phyloP scores from a whole-genome alignment of 2,797 vertebrate species.

The Tachyglossus aculeatus region DNA sequence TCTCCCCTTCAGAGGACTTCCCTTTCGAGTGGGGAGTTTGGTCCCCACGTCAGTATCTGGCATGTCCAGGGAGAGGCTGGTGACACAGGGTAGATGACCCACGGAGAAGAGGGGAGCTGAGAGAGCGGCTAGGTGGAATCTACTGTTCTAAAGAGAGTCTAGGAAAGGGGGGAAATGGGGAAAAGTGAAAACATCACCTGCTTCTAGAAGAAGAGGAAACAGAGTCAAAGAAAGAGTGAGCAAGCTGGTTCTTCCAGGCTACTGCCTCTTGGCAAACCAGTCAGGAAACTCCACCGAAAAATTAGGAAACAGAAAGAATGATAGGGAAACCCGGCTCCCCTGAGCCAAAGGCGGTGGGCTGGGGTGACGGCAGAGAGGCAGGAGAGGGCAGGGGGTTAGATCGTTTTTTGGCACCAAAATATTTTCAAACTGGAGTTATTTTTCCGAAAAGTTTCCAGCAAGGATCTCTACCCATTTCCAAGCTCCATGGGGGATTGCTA shows the following conservation, averaged over 20 bases:
- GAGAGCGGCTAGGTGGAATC: too few relatives aligned
- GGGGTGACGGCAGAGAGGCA: neutral
- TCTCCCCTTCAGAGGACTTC: too few relatives aligned
- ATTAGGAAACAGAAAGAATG: slow-evolving; percentile 46
- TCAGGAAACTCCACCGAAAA: slow-evolving; percentile 29
- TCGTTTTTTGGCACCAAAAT: slow-evolving; percentile 60
- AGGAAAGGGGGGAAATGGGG: neutral
- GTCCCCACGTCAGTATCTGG: too few relatives aligned
- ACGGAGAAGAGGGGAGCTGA: too few relatives aligned
- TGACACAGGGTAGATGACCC: too few relatives aligned
- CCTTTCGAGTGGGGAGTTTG: too few relatives aligned
- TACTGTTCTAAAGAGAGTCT: too few relatives aligned
- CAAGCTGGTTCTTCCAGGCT: slow-evolving; percentile 48
- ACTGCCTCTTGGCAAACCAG: slow-evolving; percentile 12
- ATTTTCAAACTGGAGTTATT: slow-evolving; percentile 51
- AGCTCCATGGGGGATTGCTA: slow-evolving; percentile 59
- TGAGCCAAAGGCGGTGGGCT: slow-evolving; percentile 40
- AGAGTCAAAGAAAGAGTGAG: slow-evolving; percentile 36
- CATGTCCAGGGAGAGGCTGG: too few relatives aligned
- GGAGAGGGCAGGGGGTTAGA: slow-evolving; percentile 35
- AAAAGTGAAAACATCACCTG: slow-evolving; percentile 45
- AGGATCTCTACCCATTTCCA: slow-evolving; percentile 54
- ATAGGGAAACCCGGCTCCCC: slow-evolving; percentile 39
- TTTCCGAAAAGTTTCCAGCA: slow-evolving; percentile 64
- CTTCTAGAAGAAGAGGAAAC: slow-evolving; percentile 48